Evolutionary conservation across 2,888 invertebrate genomes (phyloP).

Genomic region (Clostera curtula): DNA sequence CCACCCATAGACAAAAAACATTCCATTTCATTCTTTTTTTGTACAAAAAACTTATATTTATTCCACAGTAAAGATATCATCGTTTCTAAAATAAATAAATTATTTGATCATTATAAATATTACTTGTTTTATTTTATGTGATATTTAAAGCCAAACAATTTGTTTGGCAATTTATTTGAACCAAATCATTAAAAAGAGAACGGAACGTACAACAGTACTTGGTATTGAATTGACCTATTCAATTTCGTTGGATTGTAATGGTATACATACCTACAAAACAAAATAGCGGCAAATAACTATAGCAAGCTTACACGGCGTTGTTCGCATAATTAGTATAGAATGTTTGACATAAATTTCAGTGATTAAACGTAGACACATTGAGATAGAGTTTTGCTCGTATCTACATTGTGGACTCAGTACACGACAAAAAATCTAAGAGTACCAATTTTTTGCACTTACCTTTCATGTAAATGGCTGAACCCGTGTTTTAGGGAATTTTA

Average conservation of each 20-base stretch:
- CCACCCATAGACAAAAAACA: conserved; percentile 59
- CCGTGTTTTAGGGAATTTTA: conserved; percentile 42
- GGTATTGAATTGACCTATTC: conserved; percentile 32
- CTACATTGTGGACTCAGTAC: conserved; percentile 31
- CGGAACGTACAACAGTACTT: conserved; percentile 40
- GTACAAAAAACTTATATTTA: conserved; percentile 5
- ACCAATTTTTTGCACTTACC: conserved; percentile 72
- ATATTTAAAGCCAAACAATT: no score
- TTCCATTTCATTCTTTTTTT: conserved; percentile 25
- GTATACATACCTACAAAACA: conserved; percentile 35
- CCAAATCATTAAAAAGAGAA: no score
- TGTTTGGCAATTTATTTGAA: no score
- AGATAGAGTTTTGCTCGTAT: conserved; percentile 16
- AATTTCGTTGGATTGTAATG: conserved; percentile 50
- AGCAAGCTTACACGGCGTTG: conserved; percentile 39
- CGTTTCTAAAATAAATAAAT: no score
- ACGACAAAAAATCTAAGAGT: conserved; percentile 54
- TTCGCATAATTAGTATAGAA: conserved; percentile 27
- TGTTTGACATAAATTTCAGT: conserved; percentile 2
- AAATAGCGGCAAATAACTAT: conserved; percentile 69
- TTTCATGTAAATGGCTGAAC: conserved; percentile 74
- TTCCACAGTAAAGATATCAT: no score
- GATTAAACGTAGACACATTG: conserved; percentile 3
- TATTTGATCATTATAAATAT: no score
- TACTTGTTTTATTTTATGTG: no score